These are phyloP conservation scores for Zaprionus vittiger DNA, from an alignment of 1,140 invertebrate species.

Conservation along the genomic window DNA sequence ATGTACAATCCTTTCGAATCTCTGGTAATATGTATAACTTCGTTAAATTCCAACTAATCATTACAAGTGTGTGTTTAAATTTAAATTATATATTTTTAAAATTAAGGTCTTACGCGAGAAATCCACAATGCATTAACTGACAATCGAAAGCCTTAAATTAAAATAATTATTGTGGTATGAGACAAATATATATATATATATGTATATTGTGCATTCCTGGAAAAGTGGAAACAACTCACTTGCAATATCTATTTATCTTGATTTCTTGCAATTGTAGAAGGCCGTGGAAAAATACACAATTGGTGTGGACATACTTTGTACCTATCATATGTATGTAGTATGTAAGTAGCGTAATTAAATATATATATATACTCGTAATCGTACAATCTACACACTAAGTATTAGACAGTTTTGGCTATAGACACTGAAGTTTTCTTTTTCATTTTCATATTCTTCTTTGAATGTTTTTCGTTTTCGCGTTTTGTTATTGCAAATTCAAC, in stretches of 20 bases:
- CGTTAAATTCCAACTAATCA: conserved; percentile 36
- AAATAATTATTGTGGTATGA: conserved; percentile 11
- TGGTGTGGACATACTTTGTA: conserved; percentile 19
- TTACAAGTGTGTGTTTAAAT: conserved; percentile 37
- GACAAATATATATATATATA: neutral
- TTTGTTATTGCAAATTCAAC: conserved; percentile 28
- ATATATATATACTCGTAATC: conserved; percentile 29
- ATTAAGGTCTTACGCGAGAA: conserved; percentile 9
- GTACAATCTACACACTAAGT: conserved; percentile 35
- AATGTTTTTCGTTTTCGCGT: neutral
- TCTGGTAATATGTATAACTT: conserved; percentile 29
- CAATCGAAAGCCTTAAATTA: conserved; percentile 9
- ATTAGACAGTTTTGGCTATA: conserved; percentile 49
- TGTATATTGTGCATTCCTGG: conserved; percentile 10
- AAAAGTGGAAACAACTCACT: neutral
- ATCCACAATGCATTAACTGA: conserved; percentile 8
- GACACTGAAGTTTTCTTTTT: conserved; percentile 35
- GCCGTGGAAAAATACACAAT: conserved; percentile 30
- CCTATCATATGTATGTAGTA: conserved; percentile 6
- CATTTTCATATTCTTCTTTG: conserved; percentile 2
- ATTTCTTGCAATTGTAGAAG: conserved; percentile 27
- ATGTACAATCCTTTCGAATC: conserved; percentile 40
- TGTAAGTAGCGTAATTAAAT: conserved; percentile 42
- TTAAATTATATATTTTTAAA: conserved; percentile 12
- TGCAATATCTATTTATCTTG: neutral